Conservation (phyloP, 2,797 vertebrate genomes). For the Sardinella longiceps region DNA sequence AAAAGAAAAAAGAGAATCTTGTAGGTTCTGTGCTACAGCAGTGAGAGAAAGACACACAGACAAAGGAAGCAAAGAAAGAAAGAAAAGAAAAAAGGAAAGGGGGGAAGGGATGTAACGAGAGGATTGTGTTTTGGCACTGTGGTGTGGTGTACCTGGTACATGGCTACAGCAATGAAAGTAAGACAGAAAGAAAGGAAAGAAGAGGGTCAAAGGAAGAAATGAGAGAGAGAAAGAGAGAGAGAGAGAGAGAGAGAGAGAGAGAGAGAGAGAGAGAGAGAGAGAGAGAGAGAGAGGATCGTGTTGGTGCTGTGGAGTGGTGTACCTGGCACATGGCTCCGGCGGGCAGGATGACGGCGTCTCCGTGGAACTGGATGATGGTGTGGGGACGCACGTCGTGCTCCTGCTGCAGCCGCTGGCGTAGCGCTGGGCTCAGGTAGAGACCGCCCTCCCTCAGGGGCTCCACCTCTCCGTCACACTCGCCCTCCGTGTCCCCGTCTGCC, state of each 20-base stretch:
- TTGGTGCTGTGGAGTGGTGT: not conserved
- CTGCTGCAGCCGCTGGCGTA: conserved; percentile 80
- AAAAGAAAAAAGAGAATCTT: not conserved
- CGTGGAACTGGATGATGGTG: conserved; percentile 83
- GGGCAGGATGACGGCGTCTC: conserved; percentile 82
- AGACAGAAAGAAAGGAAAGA: not conserved
- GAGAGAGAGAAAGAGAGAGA: too few species aligned
- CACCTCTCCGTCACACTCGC: conserved; percentile 67
- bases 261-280: conserved; percentile 10
- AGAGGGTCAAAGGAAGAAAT: not conserved
- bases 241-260: not conserved
- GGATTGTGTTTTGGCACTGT: fast-evolving
- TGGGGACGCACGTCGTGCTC: conserved; percentile 80
- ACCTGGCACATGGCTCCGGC: conserved; percentile 88
- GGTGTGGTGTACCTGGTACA: not conserved
- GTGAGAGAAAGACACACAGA: not conserved
- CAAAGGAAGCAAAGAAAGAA: not conserved
- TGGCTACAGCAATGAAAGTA: too few species aligned
- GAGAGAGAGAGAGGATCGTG: not conserved
- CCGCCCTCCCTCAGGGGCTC: conserved; percentile 84
- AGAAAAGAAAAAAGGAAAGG: not conserved
- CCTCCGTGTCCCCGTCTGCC: conserved; percentile 45
- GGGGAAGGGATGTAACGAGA: not conserved
- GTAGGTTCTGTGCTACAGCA: too few species aligned
- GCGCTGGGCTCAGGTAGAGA: conserved; percentile 82